Conservation (phyloP, 1,140 invertebrate species). For the Apis cerana region DNA sequence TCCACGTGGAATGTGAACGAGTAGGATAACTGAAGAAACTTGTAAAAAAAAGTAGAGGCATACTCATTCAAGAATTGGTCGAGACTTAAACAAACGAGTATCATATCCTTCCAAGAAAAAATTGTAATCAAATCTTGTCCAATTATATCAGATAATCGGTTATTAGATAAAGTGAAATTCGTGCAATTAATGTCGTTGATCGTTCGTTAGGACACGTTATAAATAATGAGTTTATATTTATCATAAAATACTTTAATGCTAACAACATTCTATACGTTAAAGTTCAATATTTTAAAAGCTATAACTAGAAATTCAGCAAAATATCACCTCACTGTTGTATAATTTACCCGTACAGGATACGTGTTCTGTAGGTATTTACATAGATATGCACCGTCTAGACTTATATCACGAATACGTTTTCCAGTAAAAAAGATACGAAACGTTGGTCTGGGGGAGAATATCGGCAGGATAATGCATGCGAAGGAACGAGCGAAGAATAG, state of each 20-base stretch:
- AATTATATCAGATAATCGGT: no score
- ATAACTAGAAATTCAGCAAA: neutral
- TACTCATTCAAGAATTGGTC: no score
- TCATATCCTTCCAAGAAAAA: no score
- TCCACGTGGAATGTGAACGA: slow-evolving; percentile 47
- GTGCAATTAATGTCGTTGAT: no score
- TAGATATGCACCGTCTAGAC: neutral
- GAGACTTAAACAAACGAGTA: no score
- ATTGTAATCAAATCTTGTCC: no score
- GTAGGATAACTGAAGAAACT: neutral
- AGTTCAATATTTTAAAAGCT: neutral
- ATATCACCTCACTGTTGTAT: neutral
- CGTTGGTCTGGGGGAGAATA: neutral
- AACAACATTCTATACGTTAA: no score
- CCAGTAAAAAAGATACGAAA: slow-evolving; percentile 30
- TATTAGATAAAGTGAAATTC: no score
- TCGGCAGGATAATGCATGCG: slow-evolving; percentile 8
- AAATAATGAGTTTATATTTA: no score
- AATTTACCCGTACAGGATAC: neutral
- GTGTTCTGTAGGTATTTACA: slow-evolving; percentile 14
- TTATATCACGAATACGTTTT: slow-evolving; percentile 1
- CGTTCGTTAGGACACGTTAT: no score
- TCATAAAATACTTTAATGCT: neutral
- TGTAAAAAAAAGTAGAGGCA: neutral
- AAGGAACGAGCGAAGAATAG: neutral